Base-by-base conservation (phyloP, 2,113 vertebrate genomes). In the Equus przewalskii region DNA sequence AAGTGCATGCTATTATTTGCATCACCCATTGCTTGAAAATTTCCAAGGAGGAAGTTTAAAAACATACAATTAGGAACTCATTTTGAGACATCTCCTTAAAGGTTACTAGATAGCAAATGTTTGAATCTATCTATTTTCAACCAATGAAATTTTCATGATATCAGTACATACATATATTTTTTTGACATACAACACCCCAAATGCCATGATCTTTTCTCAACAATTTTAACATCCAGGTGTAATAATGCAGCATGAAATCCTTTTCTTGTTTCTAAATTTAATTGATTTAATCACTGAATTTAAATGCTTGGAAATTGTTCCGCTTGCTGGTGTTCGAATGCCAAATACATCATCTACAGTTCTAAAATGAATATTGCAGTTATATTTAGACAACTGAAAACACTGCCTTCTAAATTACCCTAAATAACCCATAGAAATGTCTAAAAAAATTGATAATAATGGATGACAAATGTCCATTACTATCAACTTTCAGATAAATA, bases 201-300 rank as follows among this genome's bases (percentile, higher is more conserved):
- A 82, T 97, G 54, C 19, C 80, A 97, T 93, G 69, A 93, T 54
- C 64, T 67, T 96, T 96, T 87, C 87, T 85, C 46, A 93, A 94
- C 41, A 87, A 73, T 86, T 95, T 97, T 97, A 94, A 91, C 79
- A 97, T 87, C 44, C 65, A 98, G 94, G 85, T 97, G 97, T 56
- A 97, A 95, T 94, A 97, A 95, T 97, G 56, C 24, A 94, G 64
- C 92, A 80, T 97, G n/a, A 78, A 98, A 97, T 97, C 84, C 72
- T 96, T 96, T 97, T 89, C 95, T 97, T 96, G 85, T 65, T 98
- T 98, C 97, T 95, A 96, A 89, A 87, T 97, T 98, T 98, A 98
- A 98, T 95, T 98, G 93, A 97, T 97, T 96, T 95, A 98, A 94
- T 97, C 90, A 96, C 78, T 95, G 95, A 51, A 97, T 98, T 98